These are phyloP conservation scores for Manacus vitellinus DNA, from an alignment of 2,113 vertebrate species.

Conservation along the genomic window DNA sequence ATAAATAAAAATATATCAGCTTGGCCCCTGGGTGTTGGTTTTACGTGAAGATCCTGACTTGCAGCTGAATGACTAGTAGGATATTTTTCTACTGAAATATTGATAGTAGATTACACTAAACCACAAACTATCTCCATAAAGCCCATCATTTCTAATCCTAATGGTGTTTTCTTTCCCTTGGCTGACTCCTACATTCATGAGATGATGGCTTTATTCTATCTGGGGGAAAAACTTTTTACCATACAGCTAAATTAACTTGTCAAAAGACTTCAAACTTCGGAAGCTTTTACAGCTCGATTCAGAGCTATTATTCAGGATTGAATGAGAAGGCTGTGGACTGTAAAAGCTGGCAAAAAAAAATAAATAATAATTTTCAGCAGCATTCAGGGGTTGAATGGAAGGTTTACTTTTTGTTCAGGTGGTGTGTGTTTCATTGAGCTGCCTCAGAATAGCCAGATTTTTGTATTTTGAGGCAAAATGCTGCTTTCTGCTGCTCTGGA, in stretches of 20 bases:
- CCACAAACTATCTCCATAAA: slow-evolving; percentile 75
- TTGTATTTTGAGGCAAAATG: not conserved
- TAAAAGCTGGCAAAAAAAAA: slow-evolving; percentile 71
- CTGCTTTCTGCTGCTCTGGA: slow-evolving; percentile 5
- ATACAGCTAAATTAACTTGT: slow-evolving; percentile 83
- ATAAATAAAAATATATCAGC: not conserved
- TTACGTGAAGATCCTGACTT: slow-evolving; percentile 70
- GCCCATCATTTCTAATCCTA: slow-evolving; percentile 72
- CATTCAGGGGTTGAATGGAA: slow-evolving; percentile 62
- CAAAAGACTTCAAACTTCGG: slow-evolving; percentile 81
- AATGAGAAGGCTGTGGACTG: slow-evolving; percentile 75
- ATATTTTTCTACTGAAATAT: slow-evolving; percentile 77
- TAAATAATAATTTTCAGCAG: slow-evolving; percentile 64
- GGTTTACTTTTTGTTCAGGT: slow-evolving; percentile 69
- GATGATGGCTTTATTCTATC: slow-evolving; percentile 76
- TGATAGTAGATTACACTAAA: slow-evolving; percentile 76
- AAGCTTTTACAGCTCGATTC: slow-evolving; percentile 81
- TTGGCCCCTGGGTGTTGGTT: slow-evolving; percentile 61
- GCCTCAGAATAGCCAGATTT: slow-evolving; percentile 48
- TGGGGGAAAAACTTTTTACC: slow-evolving; percentile 78
- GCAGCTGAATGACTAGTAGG: slow-evolving; percentile 67
- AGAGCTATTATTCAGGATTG: slow-evolving; percentile 78
- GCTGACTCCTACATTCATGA: slow-evolving; percentile 70
- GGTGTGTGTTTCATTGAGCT: slow-evolving; percentile 60
- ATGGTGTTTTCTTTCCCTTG: slow-evolving; percentile 76